Conservation (phyloP, 2,888 invertebrate species). For the Metellina segmentata region DNA sequence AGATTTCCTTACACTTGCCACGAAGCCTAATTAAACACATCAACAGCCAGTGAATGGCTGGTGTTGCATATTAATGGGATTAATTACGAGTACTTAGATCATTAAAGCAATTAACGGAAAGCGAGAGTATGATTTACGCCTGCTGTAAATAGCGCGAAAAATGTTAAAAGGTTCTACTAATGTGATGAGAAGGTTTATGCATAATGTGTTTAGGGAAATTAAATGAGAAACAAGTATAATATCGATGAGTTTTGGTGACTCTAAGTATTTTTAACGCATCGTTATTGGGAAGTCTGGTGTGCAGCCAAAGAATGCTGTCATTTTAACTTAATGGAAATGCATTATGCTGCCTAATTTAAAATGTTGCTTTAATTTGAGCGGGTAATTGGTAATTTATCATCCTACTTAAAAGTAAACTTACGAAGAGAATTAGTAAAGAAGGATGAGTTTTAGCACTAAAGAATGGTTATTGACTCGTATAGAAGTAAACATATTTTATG, state of each 20-base stretch:
- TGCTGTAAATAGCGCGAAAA: constrained; percentile 1
- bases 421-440: too few relatives aligned
- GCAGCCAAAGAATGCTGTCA: neutral
- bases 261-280: too few relatives aligned
- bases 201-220: neutral
- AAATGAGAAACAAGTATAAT: neutral
- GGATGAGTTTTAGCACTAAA: too few relatives aligned
- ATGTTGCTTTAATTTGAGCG: neutral
- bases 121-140: neutral
- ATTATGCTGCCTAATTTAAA: neutral
- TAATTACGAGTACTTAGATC: constrained; percentile 25
- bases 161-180: neutral
- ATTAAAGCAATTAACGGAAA: constrained; percentile 35
- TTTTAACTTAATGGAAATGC: neutral
- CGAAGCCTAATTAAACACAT: constrained; percentile 17
- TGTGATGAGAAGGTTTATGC: neutral
- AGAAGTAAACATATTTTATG: too few relatives aligned
- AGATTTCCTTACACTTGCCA: neutral
- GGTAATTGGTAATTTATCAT: too few relatives aligned
- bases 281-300: too few relatives aligned
- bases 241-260: neutral
- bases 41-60: neutral
- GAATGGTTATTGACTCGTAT: too few relatives aligned
- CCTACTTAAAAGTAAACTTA: too few relatives aligned
- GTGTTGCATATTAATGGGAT: constrained; percentile 27